Conservation (phyloP, 1,140 invertebrate genomes). For the Stegodyphus dumicola region DNA sequence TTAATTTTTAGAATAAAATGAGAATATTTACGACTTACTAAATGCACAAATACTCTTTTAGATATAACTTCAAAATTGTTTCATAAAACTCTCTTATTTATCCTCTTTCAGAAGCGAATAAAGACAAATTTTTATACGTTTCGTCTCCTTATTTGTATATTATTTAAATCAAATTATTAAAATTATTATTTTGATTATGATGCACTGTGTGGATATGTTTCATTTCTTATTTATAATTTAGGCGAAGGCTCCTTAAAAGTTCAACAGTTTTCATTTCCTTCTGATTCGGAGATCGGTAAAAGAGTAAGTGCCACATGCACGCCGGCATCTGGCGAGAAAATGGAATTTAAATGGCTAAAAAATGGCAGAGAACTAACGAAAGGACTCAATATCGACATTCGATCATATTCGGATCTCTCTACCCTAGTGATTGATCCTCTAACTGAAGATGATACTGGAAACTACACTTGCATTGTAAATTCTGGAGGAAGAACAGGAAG, state of each 20-base stretch:
- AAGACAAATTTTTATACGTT: too few relatives aligned
- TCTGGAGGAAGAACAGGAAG: background rate
- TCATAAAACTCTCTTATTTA: too few relatives aligned
- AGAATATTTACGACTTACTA: too few relatives aligned
- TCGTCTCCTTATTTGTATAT: background rate
- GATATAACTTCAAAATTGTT: too few relatives aligned
- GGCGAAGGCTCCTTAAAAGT: conserved; percentile 15
- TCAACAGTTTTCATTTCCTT: conserved; percentile 51
- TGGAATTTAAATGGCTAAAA: conserved; percentile 51
- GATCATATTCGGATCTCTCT: conserved; percentile 31
- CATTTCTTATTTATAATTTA: background rate
- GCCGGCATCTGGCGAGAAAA: conserved; percentile 4
- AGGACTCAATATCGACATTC: background rate
- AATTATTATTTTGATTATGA: background rate
- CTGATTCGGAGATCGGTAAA: conserved; percentile 27
- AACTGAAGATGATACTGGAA: conserved; percentile 38
- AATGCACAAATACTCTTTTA: too few relatives aligned
- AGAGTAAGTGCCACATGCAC: conserved; percentile 42
- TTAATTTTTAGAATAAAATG: too few relatives aligned
- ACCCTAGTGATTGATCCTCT: conserved; percentile 35
- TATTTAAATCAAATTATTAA: background rate
- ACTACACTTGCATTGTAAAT: conserved; percentile 45
- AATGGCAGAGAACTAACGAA: conserved; percentile 41
- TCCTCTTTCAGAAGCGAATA: too few relatives aligned
- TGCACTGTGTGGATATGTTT: background rate